These are phyloP conservation scores for Entomyzon cyanotis DNA, from an alignment of 2,113 vertebrate species.

Conservation along the genomic window DNA sequence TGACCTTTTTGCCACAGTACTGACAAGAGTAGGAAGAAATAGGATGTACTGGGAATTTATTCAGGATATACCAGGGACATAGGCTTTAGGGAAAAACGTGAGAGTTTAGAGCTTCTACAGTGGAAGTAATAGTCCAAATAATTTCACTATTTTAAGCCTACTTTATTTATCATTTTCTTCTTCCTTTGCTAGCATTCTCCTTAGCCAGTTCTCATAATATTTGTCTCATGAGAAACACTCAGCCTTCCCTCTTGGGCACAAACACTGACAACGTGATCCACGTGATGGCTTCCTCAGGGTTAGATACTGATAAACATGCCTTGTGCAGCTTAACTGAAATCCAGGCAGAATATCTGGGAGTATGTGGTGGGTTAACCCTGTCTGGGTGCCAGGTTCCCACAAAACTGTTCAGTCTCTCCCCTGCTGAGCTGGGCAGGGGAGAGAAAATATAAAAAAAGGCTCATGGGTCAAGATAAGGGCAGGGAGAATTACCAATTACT, in stretches of 20 bases:
- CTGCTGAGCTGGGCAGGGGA: not conserved
- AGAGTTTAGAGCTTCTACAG: not conserved
- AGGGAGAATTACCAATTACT: not conserved
- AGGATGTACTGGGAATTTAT: not conserved
- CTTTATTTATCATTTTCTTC: not conserved
- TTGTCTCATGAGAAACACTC: not conserved
- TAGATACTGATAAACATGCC: not conserved
- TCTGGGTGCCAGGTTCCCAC: not conserved
- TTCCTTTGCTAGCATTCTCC: not conserved
- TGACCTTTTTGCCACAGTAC: not conserved
- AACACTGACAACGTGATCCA: not conserved
- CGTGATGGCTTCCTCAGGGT: not conserved
- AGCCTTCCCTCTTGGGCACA: not conserved
- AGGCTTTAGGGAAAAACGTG: not conserved
- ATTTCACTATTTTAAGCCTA: not conserved
- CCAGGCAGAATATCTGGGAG: not conserved
- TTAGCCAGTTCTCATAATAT: not conserved
- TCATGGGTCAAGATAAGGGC: accelerated
- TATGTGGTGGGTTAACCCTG: not conserved
- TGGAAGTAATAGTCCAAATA: not conserved
- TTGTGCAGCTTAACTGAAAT: not conserved
- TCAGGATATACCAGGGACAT: not conserved
- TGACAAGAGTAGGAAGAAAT: not conserved
- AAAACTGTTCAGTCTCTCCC: not conserved
- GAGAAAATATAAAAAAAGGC: not conserved